Base-by-base conservation (phyloP, 2,113 vertebrate species). In the Sapayoa aenigma region DNA sequence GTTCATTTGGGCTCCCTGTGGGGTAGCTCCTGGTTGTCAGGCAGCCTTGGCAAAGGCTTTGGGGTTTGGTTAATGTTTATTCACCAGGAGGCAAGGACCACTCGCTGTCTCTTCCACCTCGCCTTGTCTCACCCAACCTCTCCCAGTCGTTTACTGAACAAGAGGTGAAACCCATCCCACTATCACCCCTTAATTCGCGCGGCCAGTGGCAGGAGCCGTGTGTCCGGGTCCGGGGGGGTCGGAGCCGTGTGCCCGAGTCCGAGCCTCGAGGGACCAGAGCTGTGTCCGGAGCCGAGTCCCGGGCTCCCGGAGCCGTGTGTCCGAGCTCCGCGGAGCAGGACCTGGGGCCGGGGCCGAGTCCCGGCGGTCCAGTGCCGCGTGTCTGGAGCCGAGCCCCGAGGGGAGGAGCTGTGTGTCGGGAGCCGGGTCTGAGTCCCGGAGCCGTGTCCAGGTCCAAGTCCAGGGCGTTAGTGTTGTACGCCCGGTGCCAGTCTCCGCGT, bases 101-200 rank as follows among this genome's bases (percentile, higher is more conserved):
- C 13, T 37, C 1, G 0, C 27, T 2, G 1, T 19, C 18, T n/a
- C 14, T 12, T 31, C 65, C 65, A 37, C 23, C 58, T 42, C 49
- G 47, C 42, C 60, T 13, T 37, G 41, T 46, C 60, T 7, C 55
- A 55, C 62, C 6, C 46, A 16, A 13, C 21, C n/a, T 35, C 47
- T 30, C 52, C 25, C n/a, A 17, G 11, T 27, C 9, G 14, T 28
- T 27, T 27, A 15, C 0, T 6, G 62, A 33, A 4, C 6, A 6
- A 12, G 67, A 25, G 9, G 9, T 8, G 67, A 30, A 44, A 11
- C 12, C 39, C 3, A 5, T 2, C 1, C 4, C 28, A 5, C 33
- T 17, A 5, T 1, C 7, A 5, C 4, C 21, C 21, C 8, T 4
- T 17, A 77, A 16, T 42, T 24, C 3, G 0, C 27, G 5, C 31